Conservation (phyloP, 2,113 vertebrate species). For the Grus americana region DNA sequence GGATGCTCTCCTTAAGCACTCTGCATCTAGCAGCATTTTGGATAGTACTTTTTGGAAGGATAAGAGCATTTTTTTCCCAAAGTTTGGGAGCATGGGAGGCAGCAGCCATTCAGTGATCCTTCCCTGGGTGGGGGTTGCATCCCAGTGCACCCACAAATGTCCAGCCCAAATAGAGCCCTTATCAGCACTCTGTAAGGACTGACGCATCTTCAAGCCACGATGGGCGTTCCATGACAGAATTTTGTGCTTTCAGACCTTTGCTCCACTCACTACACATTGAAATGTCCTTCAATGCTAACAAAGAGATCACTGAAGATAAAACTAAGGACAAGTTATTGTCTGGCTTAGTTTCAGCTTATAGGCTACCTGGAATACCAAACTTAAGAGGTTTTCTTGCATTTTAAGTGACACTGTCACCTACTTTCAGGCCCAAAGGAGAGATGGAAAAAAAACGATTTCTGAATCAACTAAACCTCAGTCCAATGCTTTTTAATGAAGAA, state of each 20-base stretch:
- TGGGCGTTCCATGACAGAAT: fast-evolving
- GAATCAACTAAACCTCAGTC: not conserved
- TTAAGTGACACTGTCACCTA: not conserved
- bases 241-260: not conserved
- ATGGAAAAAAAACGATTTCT: not conserved
- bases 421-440: not conserved
- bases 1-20: not conserved
- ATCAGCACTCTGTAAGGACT: not conserved
- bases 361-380: not conserved
- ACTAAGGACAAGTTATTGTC: not conserved
- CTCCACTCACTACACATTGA: not conserved
- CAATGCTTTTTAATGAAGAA: not conserved
- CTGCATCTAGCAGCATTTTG: not conserved
- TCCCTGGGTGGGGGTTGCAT: not conserved
- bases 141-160: not conserved
- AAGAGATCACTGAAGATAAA: not conserved
- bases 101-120: not conserved
- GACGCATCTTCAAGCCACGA: not conserved
- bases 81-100: not conserved
- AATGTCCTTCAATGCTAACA: not conserved
- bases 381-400: not conserved
- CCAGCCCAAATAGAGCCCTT: not conserved
- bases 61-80: not conserved
- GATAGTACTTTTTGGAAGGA: not conserved
- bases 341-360: not conserved